phyloP scores from a whole-genome alignment of 2,113 vertebrate species.

The Tichodroma muraria region DNA sequence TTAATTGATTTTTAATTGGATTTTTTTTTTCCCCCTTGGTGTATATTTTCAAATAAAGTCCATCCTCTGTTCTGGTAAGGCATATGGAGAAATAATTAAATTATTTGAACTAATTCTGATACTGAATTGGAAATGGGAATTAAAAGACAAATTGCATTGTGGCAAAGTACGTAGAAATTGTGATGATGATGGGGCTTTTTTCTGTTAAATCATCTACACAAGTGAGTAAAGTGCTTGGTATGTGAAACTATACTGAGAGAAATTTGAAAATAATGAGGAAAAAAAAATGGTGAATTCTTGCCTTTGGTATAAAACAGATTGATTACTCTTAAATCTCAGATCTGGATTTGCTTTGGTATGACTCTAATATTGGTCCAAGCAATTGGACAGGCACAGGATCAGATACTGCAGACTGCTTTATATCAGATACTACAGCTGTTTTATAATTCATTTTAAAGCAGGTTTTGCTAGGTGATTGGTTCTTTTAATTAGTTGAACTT shows the following conservation, averaged over 20 bases:
- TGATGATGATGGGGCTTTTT: neutral
- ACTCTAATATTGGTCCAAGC: neutral
- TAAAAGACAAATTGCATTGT: neutral
- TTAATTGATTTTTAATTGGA: neutral
- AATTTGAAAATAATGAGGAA: neutral
- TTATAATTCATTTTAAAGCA: neutral
- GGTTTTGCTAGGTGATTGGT: neutral
- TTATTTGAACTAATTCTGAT: neutral
- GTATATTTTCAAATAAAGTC: conserved; percentile 9
- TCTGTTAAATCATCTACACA: neutral
- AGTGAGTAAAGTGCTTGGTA: neutral
- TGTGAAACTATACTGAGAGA: neutral
- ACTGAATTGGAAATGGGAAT: neutral
- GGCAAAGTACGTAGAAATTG: neutral
- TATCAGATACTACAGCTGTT: neutral
- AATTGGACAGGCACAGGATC: neutral
- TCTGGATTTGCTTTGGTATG: neutral
- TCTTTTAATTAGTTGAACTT: neutral
- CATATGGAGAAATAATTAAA: neutral
- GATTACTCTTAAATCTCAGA: neutral
- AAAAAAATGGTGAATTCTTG: neutral
- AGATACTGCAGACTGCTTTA: neutral
- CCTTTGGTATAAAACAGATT: neutral
- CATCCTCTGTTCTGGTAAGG: neutral
- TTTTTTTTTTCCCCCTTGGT: neutral